Evolutionary conservation across 2,797 vertebrate genomes (phyloP).

Genomic region (Sebastes diploproa): DNA sequence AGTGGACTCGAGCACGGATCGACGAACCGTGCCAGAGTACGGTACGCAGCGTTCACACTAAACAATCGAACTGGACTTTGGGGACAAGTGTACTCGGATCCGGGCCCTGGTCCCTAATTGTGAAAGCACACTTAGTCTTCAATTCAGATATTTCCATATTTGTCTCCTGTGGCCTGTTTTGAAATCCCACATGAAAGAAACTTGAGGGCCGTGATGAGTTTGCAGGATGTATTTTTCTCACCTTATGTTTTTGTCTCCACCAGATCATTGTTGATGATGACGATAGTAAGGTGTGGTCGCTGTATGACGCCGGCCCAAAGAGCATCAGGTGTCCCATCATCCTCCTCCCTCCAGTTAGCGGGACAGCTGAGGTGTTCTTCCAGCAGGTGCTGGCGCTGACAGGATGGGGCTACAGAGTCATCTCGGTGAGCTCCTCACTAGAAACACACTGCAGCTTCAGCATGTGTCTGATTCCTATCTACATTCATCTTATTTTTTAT

Average conservation of each 20-base stretch:
- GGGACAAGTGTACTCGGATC: no score
- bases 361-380: conserved; percentile 98
- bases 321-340: conserved; percentile 96
- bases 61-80: no score
- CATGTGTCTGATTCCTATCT: neutral
- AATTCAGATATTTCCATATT: neutral
- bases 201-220: neutral
- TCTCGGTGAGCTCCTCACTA: conserved; percentile 85
- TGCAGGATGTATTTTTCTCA: neutral
- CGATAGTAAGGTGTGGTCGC: conserved; percentile 97
- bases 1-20: no score
- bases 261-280: conserved; percentile 99
- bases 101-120: no score
- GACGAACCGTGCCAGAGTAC: no score
- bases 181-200: neutral
- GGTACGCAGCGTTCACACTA: no score
- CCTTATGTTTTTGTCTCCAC: conserved; percentile 4
- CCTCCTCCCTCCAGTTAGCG: conserved; percentile 96
- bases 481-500: neutral
- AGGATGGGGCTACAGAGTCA: conserved; percentile 97
- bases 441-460: neutral
- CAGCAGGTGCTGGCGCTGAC: conserved; percentile 95
- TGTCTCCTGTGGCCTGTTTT: neutral
- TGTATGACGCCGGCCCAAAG: conserved; percentile 95
- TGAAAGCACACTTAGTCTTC: neutral